Evolutionary conservation across 2,888 invertebrate genomes (phyloP).

Genomic region (Anodontia alba): DNA sequence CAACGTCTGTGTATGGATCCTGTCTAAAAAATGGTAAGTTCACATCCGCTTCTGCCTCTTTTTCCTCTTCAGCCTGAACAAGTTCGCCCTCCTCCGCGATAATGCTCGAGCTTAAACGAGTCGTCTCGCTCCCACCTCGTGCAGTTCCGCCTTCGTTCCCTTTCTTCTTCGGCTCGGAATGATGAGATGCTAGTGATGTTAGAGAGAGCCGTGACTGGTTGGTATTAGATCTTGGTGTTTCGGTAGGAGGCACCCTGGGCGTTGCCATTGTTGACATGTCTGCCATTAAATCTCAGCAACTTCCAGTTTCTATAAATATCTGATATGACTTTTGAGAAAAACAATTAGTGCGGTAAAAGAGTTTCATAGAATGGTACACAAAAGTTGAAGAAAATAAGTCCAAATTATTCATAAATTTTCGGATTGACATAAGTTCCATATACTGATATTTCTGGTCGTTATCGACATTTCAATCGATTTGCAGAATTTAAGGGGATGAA

Average conservation of each 20-base stretch:
- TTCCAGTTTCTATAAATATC: no score
- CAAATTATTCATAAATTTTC: no score
- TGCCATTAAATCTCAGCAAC: no score
- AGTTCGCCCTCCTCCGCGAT: slow-evolving; percentile 2
- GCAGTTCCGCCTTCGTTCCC: neutral
- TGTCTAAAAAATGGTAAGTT: slow-evolving; percentile 60
- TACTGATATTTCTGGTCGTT: no score
- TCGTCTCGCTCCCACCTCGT: neutral
- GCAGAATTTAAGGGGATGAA: no score
- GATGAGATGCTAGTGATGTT: neutral
- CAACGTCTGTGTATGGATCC: slow-evolving; percentile 56
- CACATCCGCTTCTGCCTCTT: neutral
- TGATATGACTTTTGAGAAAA: no score
- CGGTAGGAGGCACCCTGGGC: neutral
- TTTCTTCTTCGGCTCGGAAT: neutral
- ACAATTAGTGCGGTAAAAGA: no score
- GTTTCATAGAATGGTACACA: no score
- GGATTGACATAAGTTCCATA: no score
- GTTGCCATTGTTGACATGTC: neutral
- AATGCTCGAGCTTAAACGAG: neutral
- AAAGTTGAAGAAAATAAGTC: no score
- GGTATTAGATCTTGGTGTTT: neutral
- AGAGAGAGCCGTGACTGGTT: neutral
- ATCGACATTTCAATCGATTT: no score
- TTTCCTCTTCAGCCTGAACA: neutral